Evolutionary conservation across 1,140 invertebrate species (phyloP), one percentile per base, ranked within the genome.

Genomic region (Calliopsis andreniformis): DNA sequence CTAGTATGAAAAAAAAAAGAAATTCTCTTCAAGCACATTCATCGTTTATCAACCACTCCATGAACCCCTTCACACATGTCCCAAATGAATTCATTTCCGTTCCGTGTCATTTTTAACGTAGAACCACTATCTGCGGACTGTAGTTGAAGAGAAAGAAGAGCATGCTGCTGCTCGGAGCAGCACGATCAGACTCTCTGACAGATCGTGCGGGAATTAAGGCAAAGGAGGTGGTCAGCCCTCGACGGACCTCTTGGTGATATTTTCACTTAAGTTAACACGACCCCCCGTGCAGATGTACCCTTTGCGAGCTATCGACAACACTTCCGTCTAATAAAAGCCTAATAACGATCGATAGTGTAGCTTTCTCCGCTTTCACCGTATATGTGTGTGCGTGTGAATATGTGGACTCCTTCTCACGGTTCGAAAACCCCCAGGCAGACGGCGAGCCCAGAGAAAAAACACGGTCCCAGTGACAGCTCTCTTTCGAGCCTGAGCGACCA

Each of bases 231-330:
- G 81, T 75, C 80, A 83, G 81, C 59, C 53, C 47, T 67, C 51
- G 55, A 61, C 39, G 76, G 87, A 89, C 89, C 89, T 55, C 88
- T 86, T 62, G 84, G 85, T 71, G 90, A 64, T 87, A 84, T 87
- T 84, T 90, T 88, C 88, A 91, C 90, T 91, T 88, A 90, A 90
- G 86, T 82, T 87, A 87, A 90, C 89, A 89, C 73, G 83, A 87
- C 85, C 84, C 80, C 89, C 88, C 66, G 78, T 82, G 68, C 64
- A 51, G 87, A 88, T 67, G 79, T 66, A 78, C 82, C 79, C 86
- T 82, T 87, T 78, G 79, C 68, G 56, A 39, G 32, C 64, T 28
- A 39, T 73, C 80, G 70, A 78, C 77, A 45, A 82, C 76, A 84
- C 87, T 86, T 89, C 78, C 86, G 66, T 88, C 88, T 87, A 88